These are phyloP conservation scores for Xyliphius kryptos DNA, from an alignment of 2,113 vertebrate species.

Conservation along the genomic window DNA sequence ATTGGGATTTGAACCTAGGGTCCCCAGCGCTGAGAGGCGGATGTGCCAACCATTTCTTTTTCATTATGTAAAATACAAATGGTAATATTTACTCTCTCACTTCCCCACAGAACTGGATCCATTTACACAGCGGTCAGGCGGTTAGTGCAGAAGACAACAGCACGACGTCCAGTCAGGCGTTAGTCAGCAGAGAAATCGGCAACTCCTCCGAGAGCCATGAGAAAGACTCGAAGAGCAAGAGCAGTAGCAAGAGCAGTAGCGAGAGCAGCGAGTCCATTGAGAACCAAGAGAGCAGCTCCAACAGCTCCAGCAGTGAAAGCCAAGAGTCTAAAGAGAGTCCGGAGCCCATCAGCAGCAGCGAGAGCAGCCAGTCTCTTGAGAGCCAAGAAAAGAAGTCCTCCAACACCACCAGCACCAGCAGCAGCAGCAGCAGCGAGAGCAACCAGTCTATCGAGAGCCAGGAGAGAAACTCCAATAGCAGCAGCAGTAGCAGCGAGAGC, in stretches of 20 bases:
- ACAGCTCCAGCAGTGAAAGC: background rate
- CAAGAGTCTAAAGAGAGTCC: background rate
- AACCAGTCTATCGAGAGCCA: background rate
- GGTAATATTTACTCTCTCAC: background rate
- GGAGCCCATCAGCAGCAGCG: background rate
- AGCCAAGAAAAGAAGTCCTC: background rate
- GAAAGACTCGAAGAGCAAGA: background rate
- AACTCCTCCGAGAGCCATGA: constrained; percentile 4
- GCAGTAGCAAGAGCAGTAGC: background rate
- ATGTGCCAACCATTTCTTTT: background rate
- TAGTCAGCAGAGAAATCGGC: background rate
- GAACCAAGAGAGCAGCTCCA: background rate
- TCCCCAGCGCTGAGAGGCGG: too few species aligned
- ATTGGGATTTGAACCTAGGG: too few species aligned
- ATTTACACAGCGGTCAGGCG: background rate
- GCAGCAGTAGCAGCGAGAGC: background rate
- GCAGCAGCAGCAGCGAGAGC: background rate
- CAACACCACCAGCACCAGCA: background rate
- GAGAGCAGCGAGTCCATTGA: constrained; percentile 25
- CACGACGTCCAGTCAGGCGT: background rate
- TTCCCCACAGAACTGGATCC: constrained; percentile 7
- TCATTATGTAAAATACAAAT: background rate
- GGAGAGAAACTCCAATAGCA: constrained; percentile 12
- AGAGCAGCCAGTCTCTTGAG: constrained; percentile 19
- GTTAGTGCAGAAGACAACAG: constrained; percentile 26